Conservation (phyloP, 1,140 invertebrate species). For the Lerema accius region DNA sequence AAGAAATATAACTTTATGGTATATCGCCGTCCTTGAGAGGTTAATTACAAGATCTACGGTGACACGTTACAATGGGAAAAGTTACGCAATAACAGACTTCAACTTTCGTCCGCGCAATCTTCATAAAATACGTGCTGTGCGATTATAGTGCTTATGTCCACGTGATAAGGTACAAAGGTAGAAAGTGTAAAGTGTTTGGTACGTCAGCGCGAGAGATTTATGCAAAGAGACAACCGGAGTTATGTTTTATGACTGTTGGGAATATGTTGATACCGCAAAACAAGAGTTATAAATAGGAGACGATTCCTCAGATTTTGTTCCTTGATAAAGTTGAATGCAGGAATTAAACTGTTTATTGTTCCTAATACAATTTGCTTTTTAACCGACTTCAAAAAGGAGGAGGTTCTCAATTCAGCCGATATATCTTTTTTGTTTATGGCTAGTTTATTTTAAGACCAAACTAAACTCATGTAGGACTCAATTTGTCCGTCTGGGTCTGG, state of each 20-base stretch:
- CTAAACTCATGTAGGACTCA: too few species aligned
- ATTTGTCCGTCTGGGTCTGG: too few species aligned
- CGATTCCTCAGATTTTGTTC: constrained; percentile 6
- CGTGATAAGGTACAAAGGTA: background rate
- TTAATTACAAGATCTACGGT: constrained; percentile 30
- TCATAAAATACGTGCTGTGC: constrained; percentile 11
- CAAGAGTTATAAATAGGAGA: constrained; percentile 14
- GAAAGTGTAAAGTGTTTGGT: constrained; percentile 12
- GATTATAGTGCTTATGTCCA: constrained; percentile 8
- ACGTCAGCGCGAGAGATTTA: constrained; percentile 46
- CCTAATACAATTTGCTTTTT: too few species aligned
- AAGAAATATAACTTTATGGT: too few species aligned
- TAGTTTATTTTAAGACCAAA: too few species aligned
- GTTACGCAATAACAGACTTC: constrained; percentile 55
- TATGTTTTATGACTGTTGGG: constrained; percentile 44
- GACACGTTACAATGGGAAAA: constrained; percentile 60
- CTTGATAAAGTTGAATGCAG: background rate
- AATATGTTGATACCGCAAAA: constrained; percentile 26
- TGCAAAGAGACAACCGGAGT: constrained; percentile 38
- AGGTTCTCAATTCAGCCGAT: too few species aligned
- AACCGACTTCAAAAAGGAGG: too few species aligned
- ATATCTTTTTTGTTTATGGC: too few species aligned
- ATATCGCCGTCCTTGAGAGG: constrained; percentile 19
- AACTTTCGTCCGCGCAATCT: constrained; percentile 17
- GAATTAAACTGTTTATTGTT: too few species aligned